A percentile compares a stretch with the other conserved stretches of the same genome.
Evolutionary conservation across 2,797 vertebrate species (phyloP).

Genomic region (Falco berigora): DNA sequence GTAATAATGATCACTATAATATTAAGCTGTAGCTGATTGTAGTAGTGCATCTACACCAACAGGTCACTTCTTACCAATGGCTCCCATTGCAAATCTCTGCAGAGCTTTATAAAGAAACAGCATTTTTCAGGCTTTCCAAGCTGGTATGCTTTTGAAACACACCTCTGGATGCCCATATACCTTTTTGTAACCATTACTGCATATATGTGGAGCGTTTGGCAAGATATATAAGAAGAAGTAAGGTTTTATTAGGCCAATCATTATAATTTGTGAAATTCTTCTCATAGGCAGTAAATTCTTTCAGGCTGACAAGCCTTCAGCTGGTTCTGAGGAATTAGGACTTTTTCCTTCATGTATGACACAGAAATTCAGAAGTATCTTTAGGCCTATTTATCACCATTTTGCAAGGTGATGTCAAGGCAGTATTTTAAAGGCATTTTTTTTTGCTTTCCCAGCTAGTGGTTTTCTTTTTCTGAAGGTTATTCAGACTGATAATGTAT

Average conservation of each 20-base stretch:
- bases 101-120: not conserved
- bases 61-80: accelerated
- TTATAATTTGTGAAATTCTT: not conserved
- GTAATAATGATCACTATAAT: not conserved
- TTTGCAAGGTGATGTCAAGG: not conserved
- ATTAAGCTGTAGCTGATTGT: not conserved
- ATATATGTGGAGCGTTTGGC: not conserved
- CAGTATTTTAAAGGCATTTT: not conserved
- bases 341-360: not conserved
- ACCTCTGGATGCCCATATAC: not conserved
- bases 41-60: not conserved
- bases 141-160: not conserved
- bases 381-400: not conserved
- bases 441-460: not conserved
- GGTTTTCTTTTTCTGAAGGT: not conserved
- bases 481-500: not conserved
- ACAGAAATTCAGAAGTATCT: not conserved
- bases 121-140: not conserved
- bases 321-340: not conserved
- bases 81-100: not conserved
- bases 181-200: not conserved
- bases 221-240: not conserved
- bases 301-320: not conserved
- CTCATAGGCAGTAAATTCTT: not conserved
- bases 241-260: not conserved